Conservation (phyloP, 2,113 vertebrate genomes). For the Cepphus grylle region DNA sequence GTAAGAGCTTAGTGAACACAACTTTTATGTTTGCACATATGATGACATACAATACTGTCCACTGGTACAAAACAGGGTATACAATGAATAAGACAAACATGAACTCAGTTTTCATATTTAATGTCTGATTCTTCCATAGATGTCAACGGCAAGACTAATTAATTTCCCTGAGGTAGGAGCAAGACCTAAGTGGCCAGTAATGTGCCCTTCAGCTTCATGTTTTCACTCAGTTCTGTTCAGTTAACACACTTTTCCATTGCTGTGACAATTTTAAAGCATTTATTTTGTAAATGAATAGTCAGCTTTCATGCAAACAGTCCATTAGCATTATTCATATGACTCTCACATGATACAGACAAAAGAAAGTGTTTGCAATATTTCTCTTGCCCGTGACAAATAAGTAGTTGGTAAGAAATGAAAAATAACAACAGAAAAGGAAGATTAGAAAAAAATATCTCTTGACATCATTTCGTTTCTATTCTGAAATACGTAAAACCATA, state of each 20-base stretch:
- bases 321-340: conserved; percentile 42
- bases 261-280: conserved; percentile 24
- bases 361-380: neutral
- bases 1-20: neutral
- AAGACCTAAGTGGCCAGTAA: neutral
- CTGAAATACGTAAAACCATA: neutral
- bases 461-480: neutral
- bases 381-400: neutral
- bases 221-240: neutral
- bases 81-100: neutral
- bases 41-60: neutral
- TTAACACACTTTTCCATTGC: conserved; percentile 5
- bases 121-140: neutral
- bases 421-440: neutral
- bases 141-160: neutral
- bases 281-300: conserved; percentile 35
- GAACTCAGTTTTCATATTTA: neutral
- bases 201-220: neutral
- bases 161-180: neutral
- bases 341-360: neutral
- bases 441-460: neutral
- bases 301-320: conserved; percentile 25
- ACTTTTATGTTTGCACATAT: neutral
- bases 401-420: neutral
- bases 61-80: neutral